A percentile compares a stretch with the other conserved stretches of the same genome.
Evolutionary conservation across 2,888 invertebrate genomes (phyloP).

Genomic region (Abrostola triplasia): DNA sequence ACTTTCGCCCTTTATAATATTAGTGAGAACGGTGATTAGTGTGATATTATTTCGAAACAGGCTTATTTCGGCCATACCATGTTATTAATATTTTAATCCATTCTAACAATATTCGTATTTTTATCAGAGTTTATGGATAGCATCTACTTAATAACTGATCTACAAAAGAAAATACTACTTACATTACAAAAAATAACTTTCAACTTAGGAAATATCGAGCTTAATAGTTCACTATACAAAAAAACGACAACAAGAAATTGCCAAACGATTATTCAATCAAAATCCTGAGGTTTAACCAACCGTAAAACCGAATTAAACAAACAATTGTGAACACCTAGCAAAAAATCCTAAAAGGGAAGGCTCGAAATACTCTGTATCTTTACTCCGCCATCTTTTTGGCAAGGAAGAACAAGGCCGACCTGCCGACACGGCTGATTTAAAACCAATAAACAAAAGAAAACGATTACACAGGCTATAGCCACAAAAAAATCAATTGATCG

Average conservation of each 20-base stretch:
- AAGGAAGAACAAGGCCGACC: slow-evolving; percentile 67
- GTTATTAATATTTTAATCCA: too few species aligned
- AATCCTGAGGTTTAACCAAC: slow-evolving; percentile 1
- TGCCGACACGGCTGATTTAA: slow-evolving; percentile 60
- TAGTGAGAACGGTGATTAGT: too few species aligned
- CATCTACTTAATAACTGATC: too few species aligned
- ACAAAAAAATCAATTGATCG: slow-evolving; percentile 60
- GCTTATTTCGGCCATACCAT: too few species aligned
- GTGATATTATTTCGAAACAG: too few species aligned
- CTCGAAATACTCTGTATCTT: slow-evolving; percentile 38
- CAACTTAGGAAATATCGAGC: too few species aligned
- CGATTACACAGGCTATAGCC: slow-evolving; percentile 49
- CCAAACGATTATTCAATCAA: slow-evolving; percentile 6
- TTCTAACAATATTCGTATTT: background rate
- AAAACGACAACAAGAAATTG: background rate
- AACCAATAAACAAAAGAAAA: slow-evolving; percentile 59
- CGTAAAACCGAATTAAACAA: slow-evolving; percentile 12
- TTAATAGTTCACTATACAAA: background rate
- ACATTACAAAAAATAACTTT: too few species aligned
- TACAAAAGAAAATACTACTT: too few species aligned
- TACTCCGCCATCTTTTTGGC: slow-evolving; percentile 32
- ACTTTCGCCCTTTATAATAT: too few species aligned
- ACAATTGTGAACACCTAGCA: slow-evolving; percentile 8
- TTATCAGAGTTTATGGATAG: too few species aligned
- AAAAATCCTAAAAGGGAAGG: slow-evolving; percentile 33